phyloP scores from a whole-genome alignment of 35 echinoderm and acorn worm species.

The Hemicentrotus pulcherrimus region DNA sequence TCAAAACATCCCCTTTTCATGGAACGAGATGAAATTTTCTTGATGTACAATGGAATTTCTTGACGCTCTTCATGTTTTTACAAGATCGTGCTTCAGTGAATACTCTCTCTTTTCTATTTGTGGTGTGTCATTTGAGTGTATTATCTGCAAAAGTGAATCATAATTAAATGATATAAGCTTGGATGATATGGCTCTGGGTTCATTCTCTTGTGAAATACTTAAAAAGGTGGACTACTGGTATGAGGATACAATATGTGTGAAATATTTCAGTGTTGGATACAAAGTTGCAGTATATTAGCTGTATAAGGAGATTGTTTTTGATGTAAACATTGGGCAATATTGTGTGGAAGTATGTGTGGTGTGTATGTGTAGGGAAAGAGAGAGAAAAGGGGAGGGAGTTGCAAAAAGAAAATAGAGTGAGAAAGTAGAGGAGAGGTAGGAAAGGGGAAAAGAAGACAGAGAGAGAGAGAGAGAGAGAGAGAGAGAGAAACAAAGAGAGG shows the following conservation, averaged over 20 bases:
- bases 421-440: too few species aligned
- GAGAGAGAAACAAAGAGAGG: too few species aligned
- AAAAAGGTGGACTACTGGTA: neutral
- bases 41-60: neutral
- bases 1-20: neutral
- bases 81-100: neutral
- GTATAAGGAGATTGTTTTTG: neutral
- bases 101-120: neutral
- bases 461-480: neutral
- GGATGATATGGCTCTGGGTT: neutral
- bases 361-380: too few species aligned
- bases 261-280: neutral
- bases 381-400: too few species aligned
- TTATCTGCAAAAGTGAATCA: neutral
- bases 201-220: neutral
- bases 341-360: neutral
- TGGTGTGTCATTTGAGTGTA: neutral
- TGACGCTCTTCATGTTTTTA: neutral
- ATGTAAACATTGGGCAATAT: neutral
- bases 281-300: neutral
- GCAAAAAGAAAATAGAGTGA: too few species aligned
- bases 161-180: neutral
- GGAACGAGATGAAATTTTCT: neutral
- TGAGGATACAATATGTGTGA: neutral
- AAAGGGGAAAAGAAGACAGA: neutral